Evolutionary conservation across 2,797 vertebrate genomes (phyloP), one percentile per base, ranked within the genome.

Genomic region (Gobionotothen gibberifrons): DNA sequence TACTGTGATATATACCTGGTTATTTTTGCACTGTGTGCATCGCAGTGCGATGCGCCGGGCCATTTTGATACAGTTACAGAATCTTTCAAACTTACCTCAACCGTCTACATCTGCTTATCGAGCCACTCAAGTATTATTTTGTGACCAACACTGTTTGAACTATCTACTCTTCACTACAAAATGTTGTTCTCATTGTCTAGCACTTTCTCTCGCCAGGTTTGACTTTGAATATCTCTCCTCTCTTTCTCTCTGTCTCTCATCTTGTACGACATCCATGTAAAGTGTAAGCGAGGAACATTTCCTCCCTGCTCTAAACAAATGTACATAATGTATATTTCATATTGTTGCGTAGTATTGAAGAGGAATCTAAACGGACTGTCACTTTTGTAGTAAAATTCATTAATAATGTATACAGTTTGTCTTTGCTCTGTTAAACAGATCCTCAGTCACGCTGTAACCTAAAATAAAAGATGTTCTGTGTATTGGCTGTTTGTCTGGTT

Each of bases 271-370:
- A 66, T 77, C 63, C 70, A 44, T 84, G 58, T 70, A 43, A 81
- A 57, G 52, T 63, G 68, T 81, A 59, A 49, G 58, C 3, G 57
- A 78, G 81, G 72, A 81, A 48, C 7, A 9, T 36, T 67, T 80
- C 58, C 42, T 64, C 52, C 46, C 67, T 48, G 68, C 56, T 78
- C 87, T 94, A 61, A 71, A 53, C 59, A 85, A 76, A 76, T 92
- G 86, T 90, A 89, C 57, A 90, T 91, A 87, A 70, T 91, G 84
- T 89, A 90, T 87, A 90, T 89, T 90, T 87, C 53, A 81, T 76
- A 69, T 75, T 88, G 59, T 80, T 81, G 72, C 69, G 52, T 83
- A 81, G 81, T 66, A 78, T 66, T 84, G 49, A 85, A 74, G 66
- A 87, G 61, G 43, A 79, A 74, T 68, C 51, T 48, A 44, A 71